Percentiles rank a stretch among this genome's conserved stretches.
phyloP scores from a whole-genome alignment of 2,797 vertebrate genomes.

The Parambassis ranga region DNA sequence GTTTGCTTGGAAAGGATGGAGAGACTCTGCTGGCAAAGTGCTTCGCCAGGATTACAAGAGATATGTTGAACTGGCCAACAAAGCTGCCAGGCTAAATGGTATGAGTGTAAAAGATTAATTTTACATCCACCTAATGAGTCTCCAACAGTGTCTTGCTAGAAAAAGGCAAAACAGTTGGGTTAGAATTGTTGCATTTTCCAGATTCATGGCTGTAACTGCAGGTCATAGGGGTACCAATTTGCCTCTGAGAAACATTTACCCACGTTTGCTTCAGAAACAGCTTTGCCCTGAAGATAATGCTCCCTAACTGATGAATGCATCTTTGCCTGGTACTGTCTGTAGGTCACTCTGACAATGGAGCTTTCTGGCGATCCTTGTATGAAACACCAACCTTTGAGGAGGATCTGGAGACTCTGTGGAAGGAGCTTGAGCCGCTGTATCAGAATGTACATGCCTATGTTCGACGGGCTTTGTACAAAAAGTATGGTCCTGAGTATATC shows the following conservation, averaged over 20 bases:
- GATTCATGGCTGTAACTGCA: not conserved
- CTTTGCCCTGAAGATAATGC: not conserved
- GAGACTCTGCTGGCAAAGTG: conserved; percentile 86
- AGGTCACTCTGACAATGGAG: conserved; percentile 90
- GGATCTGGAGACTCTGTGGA: conserved; percentile 89
- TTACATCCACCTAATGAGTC: not conserved
- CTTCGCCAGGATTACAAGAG: conserved; percentile 83
- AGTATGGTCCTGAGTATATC: conserved; percentile 83
- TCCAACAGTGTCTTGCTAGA: not conserved
- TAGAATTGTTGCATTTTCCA: not conserved
- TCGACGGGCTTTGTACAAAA: conserved; percentile 87
- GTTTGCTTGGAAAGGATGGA: conserved; percentile 94
- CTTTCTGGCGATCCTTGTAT: conserved; percentile 91
- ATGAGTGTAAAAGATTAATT: conserved; percentile 42
- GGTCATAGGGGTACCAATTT: too few relatives aligned
- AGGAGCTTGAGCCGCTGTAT: conserved; percentile 92
- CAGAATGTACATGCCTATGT: conserved; percentile 92
- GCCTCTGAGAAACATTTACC: too few relatives aligned
- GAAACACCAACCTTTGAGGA: conserved; percentile 89
- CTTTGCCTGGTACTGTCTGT: not conserved
- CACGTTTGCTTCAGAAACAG: not conserved
- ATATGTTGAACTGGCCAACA: conserved; percentile 93
- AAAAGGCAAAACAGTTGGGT: not conserved
- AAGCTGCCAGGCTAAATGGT: conserved; percentile 91
- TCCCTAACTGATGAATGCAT: not conserved